Evolutionary conservation across 2,797 vertebrate genomes (phyloP).

Genomic region (Xenops minutus): DNA sequence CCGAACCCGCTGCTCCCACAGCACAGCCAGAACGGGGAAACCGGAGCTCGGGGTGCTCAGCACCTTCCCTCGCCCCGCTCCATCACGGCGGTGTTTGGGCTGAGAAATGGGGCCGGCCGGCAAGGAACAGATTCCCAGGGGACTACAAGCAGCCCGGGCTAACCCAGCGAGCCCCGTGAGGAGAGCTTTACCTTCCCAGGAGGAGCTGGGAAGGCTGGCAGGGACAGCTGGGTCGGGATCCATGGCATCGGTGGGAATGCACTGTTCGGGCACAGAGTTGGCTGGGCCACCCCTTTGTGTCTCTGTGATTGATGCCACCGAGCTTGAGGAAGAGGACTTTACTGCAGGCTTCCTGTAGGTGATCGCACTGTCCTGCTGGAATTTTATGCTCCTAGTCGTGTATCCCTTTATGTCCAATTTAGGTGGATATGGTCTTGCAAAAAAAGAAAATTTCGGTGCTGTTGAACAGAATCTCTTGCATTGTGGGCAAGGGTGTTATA

Average conservation of each 20-base stretch:
- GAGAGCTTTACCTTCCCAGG: not conserved
- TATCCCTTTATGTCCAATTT: no score
- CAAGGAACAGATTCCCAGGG: not conserved
- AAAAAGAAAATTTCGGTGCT: not conserved
- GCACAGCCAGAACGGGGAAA: not conserved
- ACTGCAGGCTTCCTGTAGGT: not conserved
- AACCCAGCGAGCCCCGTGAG: not conserved
- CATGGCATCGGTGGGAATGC: accelerated
- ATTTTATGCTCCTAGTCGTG: not conserved
- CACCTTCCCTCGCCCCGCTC: not conserved
- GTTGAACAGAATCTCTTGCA: not conserved
- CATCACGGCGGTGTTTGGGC: accelerated
- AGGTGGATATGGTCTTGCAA: not conserved
- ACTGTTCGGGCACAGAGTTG: not conserved
- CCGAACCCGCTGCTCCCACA: not conserved
- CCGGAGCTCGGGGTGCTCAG: not conserved
- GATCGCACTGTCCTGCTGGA: not conserved
- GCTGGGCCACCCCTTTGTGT: accelerated
- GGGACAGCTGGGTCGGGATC: not conserved
- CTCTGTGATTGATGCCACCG: not conserved
- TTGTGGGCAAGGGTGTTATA: accelerated
- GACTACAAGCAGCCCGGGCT: not conserved
- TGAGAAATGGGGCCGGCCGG: not conserved
- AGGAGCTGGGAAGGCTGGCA: not conserved
- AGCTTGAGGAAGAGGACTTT: not conserved